Conservation (phyloP, 2,888 invertebrate species). For the Xiphydria camelus region DNA sequence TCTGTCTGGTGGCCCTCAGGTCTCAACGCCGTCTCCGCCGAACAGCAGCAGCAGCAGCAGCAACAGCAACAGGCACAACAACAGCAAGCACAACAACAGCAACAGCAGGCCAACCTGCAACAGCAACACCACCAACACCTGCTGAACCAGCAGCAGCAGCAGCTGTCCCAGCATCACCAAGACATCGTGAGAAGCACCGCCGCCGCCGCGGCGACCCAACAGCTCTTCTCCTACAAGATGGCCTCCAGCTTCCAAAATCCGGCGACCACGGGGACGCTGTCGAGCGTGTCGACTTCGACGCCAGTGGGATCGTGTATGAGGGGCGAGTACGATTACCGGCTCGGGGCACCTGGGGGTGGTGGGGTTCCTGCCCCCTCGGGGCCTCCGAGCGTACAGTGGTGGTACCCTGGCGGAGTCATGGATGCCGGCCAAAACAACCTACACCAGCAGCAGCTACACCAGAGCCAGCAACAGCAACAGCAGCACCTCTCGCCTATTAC, state of each 20-base stretch:
- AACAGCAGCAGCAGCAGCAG: slow-evolving; percentile 63
- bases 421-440: slow-evolving; percentile 65
- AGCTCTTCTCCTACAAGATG: slow-evolving; percentile 85
- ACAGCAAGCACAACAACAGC: slow-evolving; percentile 53
- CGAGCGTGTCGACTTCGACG: slow-evolving; percentile 65
- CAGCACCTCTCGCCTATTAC: slow-evolving; percentile 54
- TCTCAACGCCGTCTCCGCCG: slow-evolving; percentile 27
- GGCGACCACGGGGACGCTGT: slow-evolving; percentile 69
- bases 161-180: slow-evolving; percentile 52
- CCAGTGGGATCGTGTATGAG: slow-evolving; percentile 61
- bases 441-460: slow-evolving; percentile 61
- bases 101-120: slow-evolving; percentile 47
- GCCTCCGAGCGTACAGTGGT: slow-evolving; percentile 68
- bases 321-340: slow-evolving; percentile 47
- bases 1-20: slow-evolving; percentile 63
- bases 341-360: slow-evolving; percentile 27
- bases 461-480: slow-evolving; percentile 55
- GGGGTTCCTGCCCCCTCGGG: slow-evolving; percentile 54
- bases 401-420: slow-evolving; percentile 73
- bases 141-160: slow-evolving; percentile 52
- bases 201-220: slow-evolving; percentile 67
- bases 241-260: slow-evolving; percentile 79
- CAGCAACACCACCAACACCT: slow-evolving; percentile 40
- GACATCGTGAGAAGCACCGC: slow-evolving; percentile 64
- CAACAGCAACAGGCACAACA: slow-evolving; percentile 57